Conservation (phyloP, 2,113 vertebrate genomes). For the Rhynchomys soricoides region DNA sequence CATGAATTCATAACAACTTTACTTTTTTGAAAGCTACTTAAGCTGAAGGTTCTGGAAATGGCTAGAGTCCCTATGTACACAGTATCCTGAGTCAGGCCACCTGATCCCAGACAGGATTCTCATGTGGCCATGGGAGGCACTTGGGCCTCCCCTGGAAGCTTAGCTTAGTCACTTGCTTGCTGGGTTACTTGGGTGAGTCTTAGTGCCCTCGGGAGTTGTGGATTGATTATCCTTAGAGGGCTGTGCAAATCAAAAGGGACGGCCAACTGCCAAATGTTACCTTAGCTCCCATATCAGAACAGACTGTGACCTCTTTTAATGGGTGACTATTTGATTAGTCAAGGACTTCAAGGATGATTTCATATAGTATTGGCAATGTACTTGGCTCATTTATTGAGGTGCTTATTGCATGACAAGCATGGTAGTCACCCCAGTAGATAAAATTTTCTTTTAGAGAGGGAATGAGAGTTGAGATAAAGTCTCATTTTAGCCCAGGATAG, state of each 20-base stretch:
- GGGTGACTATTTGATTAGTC: neutral
- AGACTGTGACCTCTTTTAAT: neutral
- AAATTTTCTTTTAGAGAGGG: neutral
- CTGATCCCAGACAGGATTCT: neutral
- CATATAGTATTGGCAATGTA: neutral
- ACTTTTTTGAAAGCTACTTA: slow-evolving; percentile 42
- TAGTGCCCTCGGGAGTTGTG: neutral
- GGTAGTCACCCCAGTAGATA: neutral
- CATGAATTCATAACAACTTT: slow-evolving; percentile 35
- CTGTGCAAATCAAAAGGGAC: neutral
- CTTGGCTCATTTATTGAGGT: neutral
- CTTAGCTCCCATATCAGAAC: neutral
- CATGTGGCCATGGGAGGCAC: neutral
- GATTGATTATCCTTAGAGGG: neutral
- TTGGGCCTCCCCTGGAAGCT: neutral
- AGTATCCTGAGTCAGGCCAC: neutral
- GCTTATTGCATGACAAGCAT: neutral
- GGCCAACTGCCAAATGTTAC: neutral
- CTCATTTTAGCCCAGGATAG: neutral
- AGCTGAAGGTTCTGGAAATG: slow-evolving; percentile 18
- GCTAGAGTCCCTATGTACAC: neutral
- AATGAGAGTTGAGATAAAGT: neutral
- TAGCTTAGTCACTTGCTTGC: neutral
- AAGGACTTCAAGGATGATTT: neutral
- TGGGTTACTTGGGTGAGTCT: neutral